Evolutionary conservation across 2,797 vertebrate species (phyloP), one percentile per base, ranked within the genome.

Genomic region (Sebastes matsubarae): DNA sequence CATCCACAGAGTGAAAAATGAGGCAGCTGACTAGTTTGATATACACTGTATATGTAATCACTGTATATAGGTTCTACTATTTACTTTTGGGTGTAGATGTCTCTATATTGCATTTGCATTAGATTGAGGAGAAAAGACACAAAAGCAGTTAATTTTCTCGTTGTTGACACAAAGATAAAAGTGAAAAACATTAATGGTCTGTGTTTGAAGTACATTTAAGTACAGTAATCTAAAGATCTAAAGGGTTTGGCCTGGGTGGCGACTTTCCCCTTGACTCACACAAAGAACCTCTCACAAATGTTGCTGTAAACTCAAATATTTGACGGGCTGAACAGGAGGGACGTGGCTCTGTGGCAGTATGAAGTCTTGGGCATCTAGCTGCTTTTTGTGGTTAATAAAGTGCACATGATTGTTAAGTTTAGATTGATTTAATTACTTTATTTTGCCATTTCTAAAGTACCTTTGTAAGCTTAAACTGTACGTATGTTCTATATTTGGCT

Each of bases 221-320:
- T 13, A 14, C 42, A 61, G 22, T 38, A 29, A 50, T 50, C 46
- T 50, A 50, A n/a, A 50, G 46, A 72, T 69, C 27, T 77, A 22
- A 54, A 57, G 38, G 10, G 65, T 68, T 75, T 59, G 72, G 68
- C 34, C 25, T 42, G 8, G 20, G 38, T 50, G 55, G 57, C 4
- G 22, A 73, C 34, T 72, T 75, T 68, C 29, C 13, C 3, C 11
- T 63, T 24, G 1, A 65, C 30, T 60, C 27, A 1, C 36, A 81
- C 61, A 82, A 82, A 77, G 20, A 59, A 30, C 38, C 16, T 22
- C 58, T 16, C 7, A 65, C 32, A 68, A 73, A 63, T 42, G 42
- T 50, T 61, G n/a, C 61, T 68, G 20, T 55, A 75, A 70, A 79
- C 61, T 66, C 30, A 83, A 65, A 77, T 75, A 81, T 77, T 20